Evolutionary conservation across 2,888 invertebrate species (phyloP), one percentile per base, ranked within the genome.

Genomic region (Synanthedon tipuliformis): DNA sequence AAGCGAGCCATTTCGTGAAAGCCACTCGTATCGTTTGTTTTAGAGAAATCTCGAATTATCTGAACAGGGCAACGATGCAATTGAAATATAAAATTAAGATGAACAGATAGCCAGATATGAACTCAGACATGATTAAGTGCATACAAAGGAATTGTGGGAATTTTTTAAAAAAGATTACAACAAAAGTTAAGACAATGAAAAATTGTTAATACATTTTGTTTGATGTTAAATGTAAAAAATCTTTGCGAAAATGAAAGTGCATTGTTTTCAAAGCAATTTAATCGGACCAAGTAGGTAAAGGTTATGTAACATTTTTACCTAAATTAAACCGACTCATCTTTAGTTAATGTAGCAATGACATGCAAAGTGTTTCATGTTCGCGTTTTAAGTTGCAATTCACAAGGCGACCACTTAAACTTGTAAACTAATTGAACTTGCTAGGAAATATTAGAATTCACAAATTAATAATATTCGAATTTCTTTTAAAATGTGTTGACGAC

Each of bases 81-180:
- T 50, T 53, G 49, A 53, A 51, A 49, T 49, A 56, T 53, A 57
- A 52, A 57, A 64, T 64, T 58, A 58, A 60, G 57, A 58, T 59
- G 49, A 56, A 55, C 57, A 59, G 53, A 51, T 61, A 56, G 11
- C 23, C 23, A 23, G 23, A 23, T 23, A 23, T 23, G 23, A 5
- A 23, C 23, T 23, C 23, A 23, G 23, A 23, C 5, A 23, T 23
- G 23, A 23, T 23, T 23, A 23, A 23, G 23, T 23, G 34, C 34
- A 34, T 55, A 63, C 63, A 65, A 63, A 55, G 57, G 60, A 68
- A 69, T 64, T 55, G 63, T 76, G 72, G 62, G 74, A 78, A 74
- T 52, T 51, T 54, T 51, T 45, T 50, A 50, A 48, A 54, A 23
- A 23, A 48, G 18, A 18, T 49, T 49, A 23, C 49, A 12, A 45